Conservation (phyloP, 1,140 invertebrate species). For the Papilio aristodemus region DNA sequence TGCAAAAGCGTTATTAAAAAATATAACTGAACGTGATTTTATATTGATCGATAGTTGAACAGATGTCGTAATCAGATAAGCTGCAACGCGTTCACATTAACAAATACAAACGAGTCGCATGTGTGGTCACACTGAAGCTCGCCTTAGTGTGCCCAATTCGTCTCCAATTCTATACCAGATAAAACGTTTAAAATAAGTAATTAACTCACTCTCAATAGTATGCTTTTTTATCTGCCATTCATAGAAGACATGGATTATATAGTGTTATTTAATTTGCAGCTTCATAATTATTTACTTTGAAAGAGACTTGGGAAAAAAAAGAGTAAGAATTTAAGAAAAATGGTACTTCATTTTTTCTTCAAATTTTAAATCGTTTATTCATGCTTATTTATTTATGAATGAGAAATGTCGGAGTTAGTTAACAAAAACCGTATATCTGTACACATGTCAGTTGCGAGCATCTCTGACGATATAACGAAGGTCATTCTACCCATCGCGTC, state of each 20-base stretch:
- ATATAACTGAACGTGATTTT: constrained; percentile 1
- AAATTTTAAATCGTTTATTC: too few species aligned
- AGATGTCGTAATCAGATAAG: constrained; percentile 30
- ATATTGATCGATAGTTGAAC: constrained; percentile 25
- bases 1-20: neutral
- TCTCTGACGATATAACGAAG: neutral
- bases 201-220: neutral
- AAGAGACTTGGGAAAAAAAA: too few species aligned
- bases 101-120: constrained; percentile 27
- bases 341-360: too few species aligned
- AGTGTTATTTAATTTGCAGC: too few species aligned
- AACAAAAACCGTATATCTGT: neutral
- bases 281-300: too few species aligned
- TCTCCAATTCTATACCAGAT: neutral
- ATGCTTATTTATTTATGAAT: too few species aligned
- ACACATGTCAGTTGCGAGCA: neutral
- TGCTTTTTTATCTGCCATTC: too few species aligned
- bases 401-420: neutral
- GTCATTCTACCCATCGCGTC: neutral
- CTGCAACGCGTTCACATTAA: constrained; percentile 18
- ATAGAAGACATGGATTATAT: too few species aligned
- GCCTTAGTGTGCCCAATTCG: constrained; percentile 10
- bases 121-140: constrained; percentile 25
- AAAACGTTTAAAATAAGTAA: neutral
- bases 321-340: too few species aligned